Evolutionary conservation across 2,797 vertebrate genomes (phyloP), one percentile per base, ranked within the genome.

Genomic region (Hylomyscus alleni): DNA sequence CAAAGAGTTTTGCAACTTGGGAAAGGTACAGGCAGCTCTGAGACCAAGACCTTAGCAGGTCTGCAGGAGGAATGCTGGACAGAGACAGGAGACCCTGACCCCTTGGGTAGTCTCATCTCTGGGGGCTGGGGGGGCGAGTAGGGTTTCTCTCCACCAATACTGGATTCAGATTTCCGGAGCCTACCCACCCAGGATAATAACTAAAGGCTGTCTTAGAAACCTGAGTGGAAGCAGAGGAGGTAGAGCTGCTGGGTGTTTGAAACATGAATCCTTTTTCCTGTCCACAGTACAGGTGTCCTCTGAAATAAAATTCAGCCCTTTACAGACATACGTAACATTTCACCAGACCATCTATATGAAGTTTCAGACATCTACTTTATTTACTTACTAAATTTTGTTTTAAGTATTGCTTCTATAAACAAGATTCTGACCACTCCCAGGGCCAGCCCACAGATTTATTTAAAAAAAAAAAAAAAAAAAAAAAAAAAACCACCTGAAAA

Each of bases 371-470:
- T 89, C 52, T 72, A 26, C 19, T 83, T 60, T 73, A 85, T 34
- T 95, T 17, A 86, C 62, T 54, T 50, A 96, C 75, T 78, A 65
- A 76, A 89, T 80, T 95, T 80, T 91, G 54, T 83, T 95, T 95
- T 93, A 94, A 92, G 34, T 73, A 94, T 12, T 82, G 67, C 76
- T 90, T 94, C 91, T 80, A 90, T 93, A 95, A 96, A 82, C 62
- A 76, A 44, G 80, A 89, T 7, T 81, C 37, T 90, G 69, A 44
- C n/a, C 11, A 37, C 26, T 22, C 34, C 62, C 54, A 56, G 62
- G 44, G 80, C 34, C 58, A 93, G 56, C 22, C 40, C 58, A 81
- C 50, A 3, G 34, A 58, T 52, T 40, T n/a, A n/a, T n/a, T n/a
- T n/a, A n/a, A 19, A 69, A 69, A 69, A 34, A n/a, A 34, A 69